phyloP scores from a whole-genome alignment of 2,888 invertebrate genomes.

The Pristionchus mayeri region DNA sequence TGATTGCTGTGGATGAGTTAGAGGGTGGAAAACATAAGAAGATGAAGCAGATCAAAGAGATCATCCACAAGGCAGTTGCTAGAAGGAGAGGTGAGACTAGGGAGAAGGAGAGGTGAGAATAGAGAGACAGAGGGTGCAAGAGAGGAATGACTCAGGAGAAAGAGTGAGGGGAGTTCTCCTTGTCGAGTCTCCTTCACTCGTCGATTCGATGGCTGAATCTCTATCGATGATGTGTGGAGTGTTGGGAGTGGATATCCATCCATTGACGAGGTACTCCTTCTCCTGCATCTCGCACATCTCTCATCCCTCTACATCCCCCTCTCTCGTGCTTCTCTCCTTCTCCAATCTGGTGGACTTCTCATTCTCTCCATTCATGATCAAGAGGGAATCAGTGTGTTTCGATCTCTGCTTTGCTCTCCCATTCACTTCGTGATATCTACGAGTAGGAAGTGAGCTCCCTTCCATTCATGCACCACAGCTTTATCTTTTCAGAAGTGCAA shows the following conservation, averaged over 20 bases:
- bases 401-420: neutral
- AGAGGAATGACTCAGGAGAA: neutral
- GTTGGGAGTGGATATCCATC: neutral
- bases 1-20: neutral
- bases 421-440: constrained; percentile 3
- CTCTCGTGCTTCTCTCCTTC: neutral
- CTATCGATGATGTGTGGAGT: neutral
- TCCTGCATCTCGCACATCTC: neutral
- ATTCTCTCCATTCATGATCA: constrained; percentile 5
- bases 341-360: constrained; percentile 11
- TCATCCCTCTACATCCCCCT: neutral
- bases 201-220: neutral
- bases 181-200: neutral
- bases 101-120: neutral
- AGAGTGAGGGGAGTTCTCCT: neutral
- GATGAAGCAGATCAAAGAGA: constrained; percentile 36
- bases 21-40: constrained; percentile 35
- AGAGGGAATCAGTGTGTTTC: neutral
- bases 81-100: neutral
- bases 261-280: neutral
- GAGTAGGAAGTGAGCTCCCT: constrained; percentile 44
- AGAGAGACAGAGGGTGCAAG: neutral
- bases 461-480: no score
- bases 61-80: neutral
- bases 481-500: neutral